Conservation (phyloP, 2,113 vertebrate genomes). For the Okapia johnstoni region DNA sequence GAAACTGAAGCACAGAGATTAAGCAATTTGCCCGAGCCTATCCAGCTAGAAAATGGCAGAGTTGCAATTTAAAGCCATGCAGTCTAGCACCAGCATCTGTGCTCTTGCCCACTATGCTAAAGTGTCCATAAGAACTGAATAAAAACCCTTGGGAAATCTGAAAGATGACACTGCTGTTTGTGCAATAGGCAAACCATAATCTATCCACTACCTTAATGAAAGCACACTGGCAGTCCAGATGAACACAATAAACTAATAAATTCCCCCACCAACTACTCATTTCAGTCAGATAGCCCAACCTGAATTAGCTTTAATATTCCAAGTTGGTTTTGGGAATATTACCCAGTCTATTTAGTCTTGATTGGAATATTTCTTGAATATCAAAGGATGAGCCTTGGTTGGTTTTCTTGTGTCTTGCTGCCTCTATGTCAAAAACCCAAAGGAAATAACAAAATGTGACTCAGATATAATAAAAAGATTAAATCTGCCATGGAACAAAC, state of each 20-base stretch:
- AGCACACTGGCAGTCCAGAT: background rate
- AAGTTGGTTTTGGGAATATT: background rate
- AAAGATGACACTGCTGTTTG: background rate
- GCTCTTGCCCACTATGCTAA: background rate
- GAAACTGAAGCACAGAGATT: background rate
- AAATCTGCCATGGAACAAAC: constrained; percentile 58
- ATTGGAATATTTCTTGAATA: background rate
- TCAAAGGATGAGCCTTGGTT: constrained; percentile 29
- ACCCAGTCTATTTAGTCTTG: background rate
- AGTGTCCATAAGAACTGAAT: background rate
- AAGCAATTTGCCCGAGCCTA: background rate
- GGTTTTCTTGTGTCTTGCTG: constrained; percentile 42
- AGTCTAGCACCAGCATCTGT: background rate
- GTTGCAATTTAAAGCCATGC: background rate
- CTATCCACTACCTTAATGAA: background rate
- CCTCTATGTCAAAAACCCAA: constrained; percentile 58
- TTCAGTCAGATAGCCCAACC: background rate
- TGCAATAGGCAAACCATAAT: background rate
- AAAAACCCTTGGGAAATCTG: background rate
- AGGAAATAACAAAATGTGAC: constrained; percentile 59
- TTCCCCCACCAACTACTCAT: background rate
- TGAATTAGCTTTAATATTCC: constrained; percentile 1
- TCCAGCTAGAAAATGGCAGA: background rate
- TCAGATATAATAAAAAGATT: constrained; percentile 63
- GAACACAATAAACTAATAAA: background rate